These are phyloP conservation scores for Myopa tessellatipennis DNA, from an alignment of 2,888 invertebrate genomes.

Conservation along the genomic window DNA sequence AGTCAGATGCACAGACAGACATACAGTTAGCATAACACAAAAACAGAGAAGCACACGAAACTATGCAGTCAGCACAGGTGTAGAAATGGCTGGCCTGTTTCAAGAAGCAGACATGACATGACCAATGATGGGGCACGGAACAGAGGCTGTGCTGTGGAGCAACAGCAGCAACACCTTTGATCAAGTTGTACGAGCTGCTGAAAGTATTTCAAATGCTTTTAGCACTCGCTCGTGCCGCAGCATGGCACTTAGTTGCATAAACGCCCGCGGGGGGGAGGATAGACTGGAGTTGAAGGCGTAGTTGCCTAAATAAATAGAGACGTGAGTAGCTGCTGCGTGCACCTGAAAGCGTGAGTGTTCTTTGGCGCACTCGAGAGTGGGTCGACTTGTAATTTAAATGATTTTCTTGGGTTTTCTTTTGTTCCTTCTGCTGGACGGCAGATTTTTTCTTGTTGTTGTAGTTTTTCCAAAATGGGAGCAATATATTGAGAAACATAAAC, in stretches of 20 bases:
- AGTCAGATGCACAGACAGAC: no score
- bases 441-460: no score
- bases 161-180: conserved; percentile 1
- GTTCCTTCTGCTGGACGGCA: no score
- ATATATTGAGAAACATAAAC: no score
- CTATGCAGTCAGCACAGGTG: conserved; percentile 6
- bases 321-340: not conserved
- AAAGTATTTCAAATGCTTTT: not conserved
- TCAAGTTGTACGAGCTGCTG: not conserved
- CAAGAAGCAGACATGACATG: not conserved
- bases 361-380: not conserved
- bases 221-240: not conserved
- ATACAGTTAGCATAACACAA: no score
- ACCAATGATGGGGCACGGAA: not conserved
- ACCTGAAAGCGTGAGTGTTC: not conserved
- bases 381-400: not conserved
- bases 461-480: not conserved
- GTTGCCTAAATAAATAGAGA: not conserved
- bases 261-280: not conserved
- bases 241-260: not conserved
- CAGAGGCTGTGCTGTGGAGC: not conserved
- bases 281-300: not conserved
- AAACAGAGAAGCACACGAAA: no score
- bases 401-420: no score
- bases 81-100: conserved; percentile 1